phyloP scores from a whole-genome alignment of 2,113 vertebrate genomes.

The Oxyruncus cristatus region DNA sequence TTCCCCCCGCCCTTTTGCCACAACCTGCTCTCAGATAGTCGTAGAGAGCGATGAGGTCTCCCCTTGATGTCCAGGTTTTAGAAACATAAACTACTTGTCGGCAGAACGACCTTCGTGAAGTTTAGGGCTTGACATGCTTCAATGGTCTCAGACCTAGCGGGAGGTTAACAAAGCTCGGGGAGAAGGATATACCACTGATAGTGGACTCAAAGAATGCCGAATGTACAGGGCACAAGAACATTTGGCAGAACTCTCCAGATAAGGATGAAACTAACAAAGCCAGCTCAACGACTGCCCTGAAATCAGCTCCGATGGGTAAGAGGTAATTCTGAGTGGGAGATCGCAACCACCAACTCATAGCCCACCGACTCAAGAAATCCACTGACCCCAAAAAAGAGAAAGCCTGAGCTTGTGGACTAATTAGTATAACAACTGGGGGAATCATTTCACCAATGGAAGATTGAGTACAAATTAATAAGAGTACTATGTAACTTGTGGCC shows the following conservation, averaged over 20 bases:
- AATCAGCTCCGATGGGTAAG: neutral
- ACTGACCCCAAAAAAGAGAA: neutral
- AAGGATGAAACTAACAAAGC: neutral
- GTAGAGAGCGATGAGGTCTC: too few species aligned
- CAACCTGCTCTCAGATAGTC: neutral
- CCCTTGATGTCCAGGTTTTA: neutral
- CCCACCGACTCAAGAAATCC: neutral
- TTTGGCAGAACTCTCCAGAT: neutral
- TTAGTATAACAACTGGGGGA: neutral
- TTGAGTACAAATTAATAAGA: neutral
- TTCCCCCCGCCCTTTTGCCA: neutral
- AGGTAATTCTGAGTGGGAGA: neutral
- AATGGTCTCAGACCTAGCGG: rapidly evolving
- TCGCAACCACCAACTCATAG: rapidly evolving
- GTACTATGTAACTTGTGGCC: neutral
- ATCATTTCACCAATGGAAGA: neutral
- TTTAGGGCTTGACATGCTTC: neutral
- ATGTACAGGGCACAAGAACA: neutral
- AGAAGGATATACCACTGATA: neutral
- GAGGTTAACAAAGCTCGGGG: neutral
- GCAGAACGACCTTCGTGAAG: neutral
- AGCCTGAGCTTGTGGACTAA: too few species aligned
- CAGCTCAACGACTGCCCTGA: neutral
- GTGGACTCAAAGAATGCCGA: neutral
- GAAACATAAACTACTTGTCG: neutral